Base-by-base conservation (phyloP, 1,140 invertebrate species). In the Theocolax elegans region DNA sequence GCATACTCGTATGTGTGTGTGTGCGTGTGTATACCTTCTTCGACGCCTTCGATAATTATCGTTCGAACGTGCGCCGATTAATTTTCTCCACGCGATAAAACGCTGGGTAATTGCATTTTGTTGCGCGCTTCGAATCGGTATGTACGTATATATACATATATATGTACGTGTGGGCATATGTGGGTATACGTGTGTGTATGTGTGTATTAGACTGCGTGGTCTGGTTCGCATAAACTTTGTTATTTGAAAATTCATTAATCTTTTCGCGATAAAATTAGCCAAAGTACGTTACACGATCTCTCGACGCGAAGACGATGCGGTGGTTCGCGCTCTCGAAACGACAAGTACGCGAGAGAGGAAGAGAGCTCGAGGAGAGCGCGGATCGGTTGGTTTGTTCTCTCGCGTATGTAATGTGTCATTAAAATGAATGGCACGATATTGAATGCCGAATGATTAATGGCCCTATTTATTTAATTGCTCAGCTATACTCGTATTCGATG, bases 371-470 rank as follows among this genome's bases (percentile, higher is more conserved):
- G n/a, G n/a, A n/a, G n/a, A n/a, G n/a, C n/a, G n/a, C n/a, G n/a
- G n/a, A n/a, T n/a, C n/a, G n/a, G n/a, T n/a, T n/a, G n/a, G 56
- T 2, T 25, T 13, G 17, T 42, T 38, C 25, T 25, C 25, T 25
- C 23, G 9, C 7, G 31, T n/a, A 35, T 44, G 10, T 3, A 29
- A 56, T 56, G 54, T 17, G 40, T 38, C 46, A 68, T 53, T 53
- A 31, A 53, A 62, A 68, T 25, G 48, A 63, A 53, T 44, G 21
- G 35, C 58, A 13, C 38, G 59, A 63, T 56, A 69, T 69, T 29
- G 58, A 69, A 48, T 46, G 56, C 49, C 19, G 35, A n/a, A 3
- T 54, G 48, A 69, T 69, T 63, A 59, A 69, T 69, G 3, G 19
- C 2, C 0, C 59, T 6, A 69, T 69, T 69, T 59, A 54, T 62